Evolutionary conservation across 2,888 invertebrate genomes (phyloP), one percentile per base, ranked within the genome.

Genomic region (Lacanobia oleracea): DNA sequence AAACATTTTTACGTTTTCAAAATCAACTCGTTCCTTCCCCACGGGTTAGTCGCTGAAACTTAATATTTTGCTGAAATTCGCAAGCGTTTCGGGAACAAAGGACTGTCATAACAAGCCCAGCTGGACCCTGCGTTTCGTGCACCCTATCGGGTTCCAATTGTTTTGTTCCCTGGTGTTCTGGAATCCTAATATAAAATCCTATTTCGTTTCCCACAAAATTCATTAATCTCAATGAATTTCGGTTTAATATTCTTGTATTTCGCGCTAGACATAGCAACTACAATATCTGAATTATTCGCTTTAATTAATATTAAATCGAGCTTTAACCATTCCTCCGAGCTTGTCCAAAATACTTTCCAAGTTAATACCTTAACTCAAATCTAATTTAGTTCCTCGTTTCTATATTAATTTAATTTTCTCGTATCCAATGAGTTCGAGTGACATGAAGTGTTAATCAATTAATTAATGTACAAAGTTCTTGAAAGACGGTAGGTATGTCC

Each of bases 31-130:
- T 79, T 77, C 70, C 57, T 79, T 77, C 68, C 78, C 81, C 12
- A 72, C 65, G 84, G 82, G 84, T 79, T 81, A 75, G 74, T 75
- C 72, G 81, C 75, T 86, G 84, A 85, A 87, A 89, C 88, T 89
- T 89, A 82, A 86, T 84, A 89, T 90, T 91, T 90, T 86, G 77
- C 84, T 86, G 83, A 84, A 86, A 79, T 82, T 85, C 80, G 65
- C 60, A 64, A n/a, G 67, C 72, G 59, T 59, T 66, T 40, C 53
- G 73, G 82, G 86, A 90, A 91, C 91, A 91, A 91, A 90, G 84
- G 87, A 82, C 72, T 81, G 79, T 79, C 77, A 80, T 83, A 80
- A 72, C 77, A 86, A 89, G 88, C 86, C 81, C 75, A 81, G 81
- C 79, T 79, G 79, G 79, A 80, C 85, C 86, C 82, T 82, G 77